phyloP scores from a whole-genome alignment of 1,140 invertebrate species.

The Achroia grisella region DNA sequence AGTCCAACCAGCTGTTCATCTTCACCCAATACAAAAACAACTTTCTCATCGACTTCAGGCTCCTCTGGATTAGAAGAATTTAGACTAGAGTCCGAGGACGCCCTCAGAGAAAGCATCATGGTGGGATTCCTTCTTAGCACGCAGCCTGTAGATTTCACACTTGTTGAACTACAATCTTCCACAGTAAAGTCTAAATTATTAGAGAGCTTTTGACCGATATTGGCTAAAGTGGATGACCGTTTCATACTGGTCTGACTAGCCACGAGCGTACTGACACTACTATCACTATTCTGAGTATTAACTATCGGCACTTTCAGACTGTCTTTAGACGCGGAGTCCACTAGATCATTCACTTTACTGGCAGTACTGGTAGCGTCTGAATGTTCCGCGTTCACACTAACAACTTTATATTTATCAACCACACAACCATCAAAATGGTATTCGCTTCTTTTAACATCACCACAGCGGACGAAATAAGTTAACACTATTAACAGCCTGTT shows the following conservation, averaged over 20 bases:
- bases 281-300: conserved; percentile 40
- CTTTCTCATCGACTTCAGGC: conserved; percentile 58
- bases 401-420: conserved; percentile 35
- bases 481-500: conserved; percentile 80
- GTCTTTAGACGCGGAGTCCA: conserved; percentile 11
- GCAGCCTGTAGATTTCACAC: conserved; percentile 10
- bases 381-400: conserved; percentile 20
- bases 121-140: conserved; percentile 41
- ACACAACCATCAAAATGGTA: conserved; percentile 41
- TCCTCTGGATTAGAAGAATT: conserved; percentile 45
- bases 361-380: conserved; percentile 17
- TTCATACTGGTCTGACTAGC: conserved; percentile 41
- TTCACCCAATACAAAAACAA: conserved; percentile 85
- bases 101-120: conserved; percentile 35
- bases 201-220: conserved; percentile 56
- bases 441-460: conserved; percentile 75
- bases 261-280: conserved; percentile 42
- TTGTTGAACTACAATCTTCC: conserved; percentile 9
- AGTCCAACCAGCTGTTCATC: conserved; percentile 78
- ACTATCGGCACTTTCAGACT: conserved; percentile 37
- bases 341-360: conserved; percentile 17
- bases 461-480: conserved; percentile 89
- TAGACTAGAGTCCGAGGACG: conserved; percentile 44
- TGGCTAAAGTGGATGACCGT: conserved; percentile 45
- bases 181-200: conserved; percentile 26